A percentile compares a stretch with the other conserved stretches of the same genome.
phyloP scores from a whole-genome alignment of 2,797 vertebrate species.

The Acomys russatus region DNA sequence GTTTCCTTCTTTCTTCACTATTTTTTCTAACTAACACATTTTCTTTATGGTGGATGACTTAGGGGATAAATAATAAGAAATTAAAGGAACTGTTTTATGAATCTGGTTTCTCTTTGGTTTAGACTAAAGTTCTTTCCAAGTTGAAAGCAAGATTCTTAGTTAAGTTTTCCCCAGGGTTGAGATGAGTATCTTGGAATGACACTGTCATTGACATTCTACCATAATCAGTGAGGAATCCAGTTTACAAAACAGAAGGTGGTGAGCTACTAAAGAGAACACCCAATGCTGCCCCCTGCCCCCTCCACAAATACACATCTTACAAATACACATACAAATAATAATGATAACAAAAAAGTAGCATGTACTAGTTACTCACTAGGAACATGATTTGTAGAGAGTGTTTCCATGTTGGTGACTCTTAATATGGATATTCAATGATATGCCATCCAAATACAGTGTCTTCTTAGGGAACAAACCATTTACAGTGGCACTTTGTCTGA shows the following conservation, averaged over 20 bases:
- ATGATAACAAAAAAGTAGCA: conserved; percentile 54
- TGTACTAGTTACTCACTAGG: conserved; percentile 67
- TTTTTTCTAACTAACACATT: background rate
- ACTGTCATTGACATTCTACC: background rate
- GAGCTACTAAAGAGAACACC: background rate
- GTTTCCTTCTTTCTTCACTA: background rate
- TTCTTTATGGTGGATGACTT: background rate
- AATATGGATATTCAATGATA: conserved; percentile 35
- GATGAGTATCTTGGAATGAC: background rate
- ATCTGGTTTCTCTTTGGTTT: background rate
- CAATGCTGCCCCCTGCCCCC: background rate
- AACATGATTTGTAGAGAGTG: conserved; percentile 52
- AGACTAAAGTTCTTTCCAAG: background rate
- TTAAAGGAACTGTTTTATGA: background rate
- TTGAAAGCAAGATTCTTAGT: background rate
- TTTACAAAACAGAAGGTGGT: background rate
- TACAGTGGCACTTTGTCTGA: conserved; percentile 71
- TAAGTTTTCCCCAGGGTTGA: background rate
- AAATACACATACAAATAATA: background rate
- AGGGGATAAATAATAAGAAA: background rate
- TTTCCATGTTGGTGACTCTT: conserved; percentile 38
- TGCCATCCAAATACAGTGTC: background rate
- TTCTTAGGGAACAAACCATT: conserved; percentile 62
- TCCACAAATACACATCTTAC: background rate
- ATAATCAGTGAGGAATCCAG: background rate